Evolutionary conservation across 2,888 invertebrate species (phyloP), one percentile per base, ranked within the genome.

Genomic region (Muscina levida): DNA sequence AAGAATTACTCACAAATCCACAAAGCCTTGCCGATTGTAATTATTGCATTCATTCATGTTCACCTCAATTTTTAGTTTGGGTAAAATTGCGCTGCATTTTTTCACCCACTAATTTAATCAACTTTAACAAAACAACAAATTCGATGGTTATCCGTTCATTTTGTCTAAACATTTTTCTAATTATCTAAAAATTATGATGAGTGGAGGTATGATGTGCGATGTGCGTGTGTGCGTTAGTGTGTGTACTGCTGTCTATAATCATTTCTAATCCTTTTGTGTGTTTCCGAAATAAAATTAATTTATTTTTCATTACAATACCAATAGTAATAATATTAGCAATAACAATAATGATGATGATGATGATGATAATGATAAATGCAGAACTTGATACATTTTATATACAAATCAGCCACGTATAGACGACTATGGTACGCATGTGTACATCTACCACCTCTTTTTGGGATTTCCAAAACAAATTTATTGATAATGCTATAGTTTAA

Each of bases 401-500:
- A 51, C 19, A 11, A 51, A 19, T 51, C 11, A n/a, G n/a, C n/a
- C 57, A 37, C 2, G 17, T 31, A 57, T 10, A n/a, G 2, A 22
- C 24, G 46, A 24, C 5, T 66, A 13, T 48, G 31, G n/a, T 48
- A 46, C 15, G 31, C 5, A 62, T 66, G 11, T 67, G 5, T 39
- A 8, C 13, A 57, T n/a, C 10, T 22, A 22, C 13, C 31, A 22
- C 13, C 42, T 42, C 19, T 37, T 39, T 37, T 8, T 42, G 22
- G 22, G 11, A 17, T 62, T 62, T 56, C 22, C 70, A 42, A 70
- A 70, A 53, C 70, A 51, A 77, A 77, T 68, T 67, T 39, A 73
- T 80, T 37, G 71, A 73, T 71, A 71, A 77, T 77, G 70, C 59
- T 71, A 71, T 67, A 80, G 51, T 74, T 77, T 77, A 77, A 77